Base-by-base conservation (phyloP, 2,113 vertebrate species). In the Gymnobelideus leadbeateri region DNA sequence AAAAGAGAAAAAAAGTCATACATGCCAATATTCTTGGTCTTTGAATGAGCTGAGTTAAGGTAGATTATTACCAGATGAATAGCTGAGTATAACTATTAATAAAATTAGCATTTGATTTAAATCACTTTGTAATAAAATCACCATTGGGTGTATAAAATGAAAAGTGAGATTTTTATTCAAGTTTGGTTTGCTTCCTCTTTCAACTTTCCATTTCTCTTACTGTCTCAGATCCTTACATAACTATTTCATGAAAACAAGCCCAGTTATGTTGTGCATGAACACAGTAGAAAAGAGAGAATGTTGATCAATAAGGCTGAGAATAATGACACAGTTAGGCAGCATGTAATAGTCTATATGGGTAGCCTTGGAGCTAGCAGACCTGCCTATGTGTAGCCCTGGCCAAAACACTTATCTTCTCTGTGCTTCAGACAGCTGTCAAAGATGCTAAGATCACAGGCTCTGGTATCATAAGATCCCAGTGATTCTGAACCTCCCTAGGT, bases 151-250 rank as follows among this genome's bases (percentile, higher is more conserved):
- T 94, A 26, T 0, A 77, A 3, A 94, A 24, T 26, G 28, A 96
- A 94, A 96, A 43, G 4, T 95, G n/a, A 43, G 68, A 95, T 97
- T 96, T 97, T 91, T 49, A 49, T 92, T 90, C 46, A 93, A 57
- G 8, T 1, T 68, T 94, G 95, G 54, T 52, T 12, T 55, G 94
- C 31, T n/a, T 77, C 37, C 11, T n/a, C 68, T 84, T 84, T 84
- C 16, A 84, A 84, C 19, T 43, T 43, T 43, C 0, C 19, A 43
- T 84, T 84, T 21, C 28, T 68, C n/a, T 84, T 43, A 23, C 19
- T 2, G 1, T 43, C 68, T 84, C 68, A 84, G 68, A 84, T 43
- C 5, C 37, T 84, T 43, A 43, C 3, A 43, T n/a, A n/a, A 43
- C 19, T 23, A 84, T 19, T 84, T 84, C 68, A 43, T 21, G 19